Base-by-base conservation (phyloP, 2,113 vertebrate species). In the Corythoichthys haematopterus region DNA sequence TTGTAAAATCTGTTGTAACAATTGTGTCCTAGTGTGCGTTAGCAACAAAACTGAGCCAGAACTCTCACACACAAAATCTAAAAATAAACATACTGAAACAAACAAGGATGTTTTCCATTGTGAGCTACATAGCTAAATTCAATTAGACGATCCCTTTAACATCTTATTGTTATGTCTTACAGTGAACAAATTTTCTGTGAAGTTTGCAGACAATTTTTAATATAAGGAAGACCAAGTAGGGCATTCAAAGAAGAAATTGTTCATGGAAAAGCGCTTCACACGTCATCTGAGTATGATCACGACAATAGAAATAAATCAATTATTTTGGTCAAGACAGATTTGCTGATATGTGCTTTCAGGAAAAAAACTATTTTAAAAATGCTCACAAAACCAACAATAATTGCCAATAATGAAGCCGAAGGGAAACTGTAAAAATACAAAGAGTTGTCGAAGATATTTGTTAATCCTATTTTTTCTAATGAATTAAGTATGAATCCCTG, bases 61-160 rank as follows among this genome's bases (percentile, higher is more conserved):
- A 84, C 67, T 70, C 65, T 70, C 20, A 63, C 71, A 74, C 69
- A 14, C 33, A 37, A 20, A 78, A 72, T 58, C 72, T 81, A 80
- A 77, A 83, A 85, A 86, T 73, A 84, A 86, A 85, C 85, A 74
- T 74, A 70, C 81, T 71, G 56, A 82, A 83, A 85, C 83, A 86
- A 87, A 89, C 83, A 28, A 43, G 72, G 79, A 75, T 78, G 78
- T 79, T 85, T 87, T 83, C 69, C 80, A 85, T 85, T 78, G 85
- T 83, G 72, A 84, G 80, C 76, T 79, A 64, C 72, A 82, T 72
- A 20, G 69, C 78, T n/a, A 52, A 62, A 71, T 65, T 62, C 56
- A 79, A 78, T 55, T 9, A 55, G 40, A 43, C 9, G 4, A 43
- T 43, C 40, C 6, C 40, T 43, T 33, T 11, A 55, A 55, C 11